Base-by-base conservation (phyloP, 2,888 invertebrate genomes). In the Drosophila maculinotata region DNA sequence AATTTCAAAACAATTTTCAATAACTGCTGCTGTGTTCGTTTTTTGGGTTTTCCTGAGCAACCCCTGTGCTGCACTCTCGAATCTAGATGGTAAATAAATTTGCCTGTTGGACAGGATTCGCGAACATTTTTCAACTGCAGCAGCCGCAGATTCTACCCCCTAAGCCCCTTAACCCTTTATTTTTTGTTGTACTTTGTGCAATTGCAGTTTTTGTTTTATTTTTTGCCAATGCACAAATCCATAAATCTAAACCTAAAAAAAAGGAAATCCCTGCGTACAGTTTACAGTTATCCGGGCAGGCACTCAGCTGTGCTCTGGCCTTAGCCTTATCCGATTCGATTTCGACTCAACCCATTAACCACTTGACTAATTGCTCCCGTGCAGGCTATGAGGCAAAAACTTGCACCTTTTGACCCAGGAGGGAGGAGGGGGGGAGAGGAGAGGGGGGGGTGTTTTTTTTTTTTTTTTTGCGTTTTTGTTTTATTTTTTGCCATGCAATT, bases 291-390 rank as follows among this genome's bases (percentile, higher is more conserved):
- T 41, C 47, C 47, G n/a, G 7, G 12, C 42, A 33, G 14, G 30
- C 69, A 63, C 28, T 67, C 68, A 42, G n/a, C n/a, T 51, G 54
- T 49, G 35, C 25, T 23, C 25, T 41, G 47, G 31, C 35, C n/a
- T n/a, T 45, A 36, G 60, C 53, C 73, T 78, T 59, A 83, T 73
- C 25, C 69, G 36, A 38, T 15, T 12, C 42, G 44, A 44, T 42
- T 45, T 23, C 51, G 57, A 60, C 64, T 80, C 88, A 86, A 80
- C 74, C 87, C 87, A 26, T 28, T 88, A 85, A 80, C 69, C 84
- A 87, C 88, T 85, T 85, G 84, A 85, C 88, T 85, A 85, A 85
- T 85, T 85, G 88, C 72, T 65, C 56, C 52, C 30, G 30, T 12
- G 28, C 51, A 10, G n/a, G 30, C 17, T 17, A 28, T 9, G 12